phyloP scores from a whole-genome alignment of 2,888 invertebrate species.

The Adela reaumurella region DNA sequence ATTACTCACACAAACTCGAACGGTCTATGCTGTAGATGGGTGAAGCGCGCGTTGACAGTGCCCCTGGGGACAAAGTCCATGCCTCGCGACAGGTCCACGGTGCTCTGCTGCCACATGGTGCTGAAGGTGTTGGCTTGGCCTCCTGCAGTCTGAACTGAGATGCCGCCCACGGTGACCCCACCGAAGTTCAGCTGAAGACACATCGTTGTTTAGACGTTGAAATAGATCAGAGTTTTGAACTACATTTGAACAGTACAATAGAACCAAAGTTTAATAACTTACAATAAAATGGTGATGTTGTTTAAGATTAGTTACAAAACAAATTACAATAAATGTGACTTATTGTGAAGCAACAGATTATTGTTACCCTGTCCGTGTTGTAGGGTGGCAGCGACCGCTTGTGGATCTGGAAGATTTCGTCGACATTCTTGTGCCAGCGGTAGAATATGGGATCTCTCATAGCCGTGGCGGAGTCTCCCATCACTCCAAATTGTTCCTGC shows the following conservation, averaged over 20 bases:
- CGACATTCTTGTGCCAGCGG: constrained; percentile 78
- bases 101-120: constrained; percentile 79
- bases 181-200: constrained; percentile 58
- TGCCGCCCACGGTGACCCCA: constrained; percentile 25
- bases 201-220: too few species aligned
- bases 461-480: constrained; percentile 80
- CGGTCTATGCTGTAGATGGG: constrained; percentile 67
- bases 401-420: constrained; percentile 72
- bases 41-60: constrained; percentile 65
- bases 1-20: constrained; percentile 56
- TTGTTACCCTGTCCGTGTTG: constrained; percentile 52
- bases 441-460: constrained; percentile 88
- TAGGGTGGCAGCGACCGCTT: constrained; percentile 70
- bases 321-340: too few species aligned
- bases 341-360: too few species aligned
- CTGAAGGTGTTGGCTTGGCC: constrained; percentile 56
- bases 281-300: too few species aligned
- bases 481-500: constrained; percentile 75
- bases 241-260: too few species aligned
- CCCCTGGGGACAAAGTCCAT: constrained; percentile 80
- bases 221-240: too few species aligned
- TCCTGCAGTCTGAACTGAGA: constrained; percentile 53
- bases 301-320: too few species aligned
- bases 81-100: constrained; percentile 73
- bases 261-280: too few species aligned